phyloP scores from a whole-genome alignment of 2,888 invertebrate species.

The Amphipyra berbera region DNA sequence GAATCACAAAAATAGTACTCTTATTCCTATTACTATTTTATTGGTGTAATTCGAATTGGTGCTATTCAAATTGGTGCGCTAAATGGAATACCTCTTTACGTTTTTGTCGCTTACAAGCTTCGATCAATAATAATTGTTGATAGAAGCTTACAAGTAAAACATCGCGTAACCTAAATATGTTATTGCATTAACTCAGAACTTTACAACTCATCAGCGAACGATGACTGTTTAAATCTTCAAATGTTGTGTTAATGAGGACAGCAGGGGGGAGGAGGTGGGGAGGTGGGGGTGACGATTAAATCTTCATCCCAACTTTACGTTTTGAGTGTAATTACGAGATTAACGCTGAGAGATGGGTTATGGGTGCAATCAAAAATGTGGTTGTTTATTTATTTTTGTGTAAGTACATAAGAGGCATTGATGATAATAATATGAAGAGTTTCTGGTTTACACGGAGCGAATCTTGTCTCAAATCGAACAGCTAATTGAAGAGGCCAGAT shows the following conservation, averaged over 20 bases:
- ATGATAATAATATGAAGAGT: neutral
- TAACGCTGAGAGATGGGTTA: constrained; percentile 47
- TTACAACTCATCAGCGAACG: constrained; percentile 74
- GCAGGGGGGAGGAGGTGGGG: constrained; percentile 6
- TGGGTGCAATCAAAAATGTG: constrained; percentile 24
- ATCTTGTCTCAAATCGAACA: too few relatives aligned
- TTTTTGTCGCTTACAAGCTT: too few relatives aligned
- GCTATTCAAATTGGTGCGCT: too few relatives aligned
- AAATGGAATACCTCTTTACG: too few relatives aligned
- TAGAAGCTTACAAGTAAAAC: constrained; percentile 4
- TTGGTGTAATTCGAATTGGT: too few relatives aligned
- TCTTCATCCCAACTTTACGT: constrained; percentile 66
- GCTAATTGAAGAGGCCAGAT: too few relatives aligned
- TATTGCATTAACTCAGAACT: constrained; percentile 64
- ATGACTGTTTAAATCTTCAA: constrained; percentile 67
- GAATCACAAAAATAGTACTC: too few relatives aligned
- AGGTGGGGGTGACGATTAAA: constrained; percentile 62
- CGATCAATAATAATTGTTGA: too few relatives aligned
- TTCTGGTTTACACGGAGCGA: too few relatives aligned
- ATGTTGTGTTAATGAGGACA: constrained; percentile 70
- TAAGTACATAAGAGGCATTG: neutral
- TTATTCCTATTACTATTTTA: too few relatives aligned
- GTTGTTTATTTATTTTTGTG: constrained; percentile 27
- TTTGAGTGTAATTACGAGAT: constrained; percentile 70
- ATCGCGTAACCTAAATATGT: constrained; percentile 44